These are phyloP conservation scores for Cuniculus paca DNA, from an alignment of 2,797 vertebrate genomes.

Conservation along the genomic window DNA sequence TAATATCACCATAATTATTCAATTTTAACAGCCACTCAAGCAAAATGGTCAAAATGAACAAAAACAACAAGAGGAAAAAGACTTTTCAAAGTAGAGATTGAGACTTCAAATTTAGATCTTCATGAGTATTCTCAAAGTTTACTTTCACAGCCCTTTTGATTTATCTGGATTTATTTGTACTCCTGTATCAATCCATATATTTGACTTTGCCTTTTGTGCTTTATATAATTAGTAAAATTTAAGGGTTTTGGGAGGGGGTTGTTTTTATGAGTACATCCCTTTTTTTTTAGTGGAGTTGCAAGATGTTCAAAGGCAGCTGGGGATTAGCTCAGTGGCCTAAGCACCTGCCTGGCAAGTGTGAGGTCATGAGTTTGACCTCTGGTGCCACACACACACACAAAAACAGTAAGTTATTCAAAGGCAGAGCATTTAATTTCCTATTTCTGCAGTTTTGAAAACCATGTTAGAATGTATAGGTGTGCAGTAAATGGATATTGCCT, in stretches of 20 bases:
- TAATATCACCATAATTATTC: background rate
- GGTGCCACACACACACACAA: too few species aligned
- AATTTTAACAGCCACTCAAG: background rate
- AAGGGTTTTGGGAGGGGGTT: background rate
- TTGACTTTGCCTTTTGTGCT: background rate
- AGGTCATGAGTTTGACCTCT: too few species aligned
- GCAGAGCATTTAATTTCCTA: background rate
- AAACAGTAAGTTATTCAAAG: too few species aligned
- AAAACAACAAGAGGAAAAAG: background rate
- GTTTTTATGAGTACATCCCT: background rate
- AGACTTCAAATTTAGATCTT: background rate
- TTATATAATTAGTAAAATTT: background rate
- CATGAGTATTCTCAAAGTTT: background rate
- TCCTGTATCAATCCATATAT: background rate
- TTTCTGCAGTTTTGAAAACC: background rate
- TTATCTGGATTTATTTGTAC: background rate
- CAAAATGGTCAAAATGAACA: background rate
- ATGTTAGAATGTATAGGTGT: background rate
- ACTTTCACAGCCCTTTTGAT: background rate
- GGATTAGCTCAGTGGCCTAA: too few species aligned
- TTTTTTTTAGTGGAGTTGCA: background rate
- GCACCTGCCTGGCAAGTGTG: too few species aligned
- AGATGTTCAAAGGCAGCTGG: background rate
- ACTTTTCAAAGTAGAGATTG: slow-evolving; percentile 17
- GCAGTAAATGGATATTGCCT: background rate